A percentile compares a stretch with the other conserved stretches of the same genome.
These are phyloP conservation scores for Brenthis daphne DNA, from an alignment of 2,888 invertebrate species.

Conservation along the genomic window DNA sequence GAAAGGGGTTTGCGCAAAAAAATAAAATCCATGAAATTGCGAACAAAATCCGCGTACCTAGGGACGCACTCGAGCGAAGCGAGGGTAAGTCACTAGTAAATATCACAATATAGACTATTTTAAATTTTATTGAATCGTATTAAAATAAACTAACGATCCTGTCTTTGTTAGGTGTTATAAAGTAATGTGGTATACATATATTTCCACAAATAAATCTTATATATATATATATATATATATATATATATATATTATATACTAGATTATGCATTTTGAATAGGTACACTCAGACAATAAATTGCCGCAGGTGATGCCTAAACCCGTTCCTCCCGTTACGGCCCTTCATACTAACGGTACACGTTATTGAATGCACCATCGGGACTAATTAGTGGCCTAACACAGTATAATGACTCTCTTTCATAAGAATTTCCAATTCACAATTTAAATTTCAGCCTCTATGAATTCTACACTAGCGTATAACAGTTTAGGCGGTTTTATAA, in stretches of 20 bases:
- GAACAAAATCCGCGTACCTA: no score
- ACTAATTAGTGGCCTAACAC: conserved; percentile 38
- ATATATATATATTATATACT: background rate
- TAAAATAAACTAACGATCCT: no score
- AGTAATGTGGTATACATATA: no score
- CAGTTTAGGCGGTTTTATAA: background rate
- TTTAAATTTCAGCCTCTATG: conserved; percentile 25
- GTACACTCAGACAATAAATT: conserved; percentile 27
- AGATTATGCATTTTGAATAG: background rate
- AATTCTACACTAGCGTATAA: conserved; percentile 4
- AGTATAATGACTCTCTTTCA: conserved; percentile 32
- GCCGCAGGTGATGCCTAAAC: conserved; percentile 32
- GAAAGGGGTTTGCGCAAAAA: no score
- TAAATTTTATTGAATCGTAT: no score
- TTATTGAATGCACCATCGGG: conserved; percentile 39
- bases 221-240: background rate
- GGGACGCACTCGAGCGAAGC: no score
- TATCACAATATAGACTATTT: no score
- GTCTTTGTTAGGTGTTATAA: no score
- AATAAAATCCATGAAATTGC: no score
- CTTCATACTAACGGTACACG: conserved; percentile 38
- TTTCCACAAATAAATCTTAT: no score
- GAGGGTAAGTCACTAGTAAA: no score
- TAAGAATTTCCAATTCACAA: conserved; percentile 29
- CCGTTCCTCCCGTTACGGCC: conserved; percentile 36